Base-by-base conservation (phyloP, 1,140 invertebrate genomes). In the Diprion similis region DNA sequence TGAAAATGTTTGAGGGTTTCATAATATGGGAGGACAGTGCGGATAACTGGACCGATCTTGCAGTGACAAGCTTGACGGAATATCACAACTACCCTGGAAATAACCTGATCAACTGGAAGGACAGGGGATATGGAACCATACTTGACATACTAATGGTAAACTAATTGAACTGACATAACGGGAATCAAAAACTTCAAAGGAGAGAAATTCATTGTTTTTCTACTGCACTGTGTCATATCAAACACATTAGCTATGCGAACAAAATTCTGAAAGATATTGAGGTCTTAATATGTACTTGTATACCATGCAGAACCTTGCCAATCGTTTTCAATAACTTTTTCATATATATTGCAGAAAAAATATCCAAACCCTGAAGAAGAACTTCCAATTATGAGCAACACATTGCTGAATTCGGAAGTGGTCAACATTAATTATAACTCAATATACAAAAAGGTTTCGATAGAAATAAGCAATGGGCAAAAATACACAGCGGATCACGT, bases 51-150 rank as follows among this genome's bases (percentile, higher is more conserved):
- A 90, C 87, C 76, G 88, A 93, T 59, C 84, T 92, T 11, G 92
- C 92, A 9, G 89, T 89, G 0, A 85, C 80, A 70, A 89, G 89
- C 15, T 84, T 89, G 37, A 48, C 80, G 1, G 86, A 91, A 18
- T 93, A 92, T 82, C 84, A 87, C 86, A 83, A 87, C 2, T 92
- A 91, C 78, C 87, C 90, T 68, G 92, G 92, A 1, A 88, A 93
- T 83, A 72, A 78, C 19, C 71, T 89, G 10, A 84, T 91, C 7
- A 89, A 90, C 78, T 94, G 92, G 92, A 92, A 91, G 75, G 81
- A 87, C 17, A 88, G 86, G 75, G 92, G 92, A 45, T 93, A 90
- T 78, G 88, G 82, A 72, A 90, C 83, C 45, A 81, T 93, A 72
- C 85, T 94, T 11, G 83, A 90, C 76, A 71, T 92, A 37, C 83